Evolutionary conservation across 2,888 invertebrate genomes (phyloP), one percentile per base, ranked within the genome.

Genomic region (Ligdia adustata): DNA sequence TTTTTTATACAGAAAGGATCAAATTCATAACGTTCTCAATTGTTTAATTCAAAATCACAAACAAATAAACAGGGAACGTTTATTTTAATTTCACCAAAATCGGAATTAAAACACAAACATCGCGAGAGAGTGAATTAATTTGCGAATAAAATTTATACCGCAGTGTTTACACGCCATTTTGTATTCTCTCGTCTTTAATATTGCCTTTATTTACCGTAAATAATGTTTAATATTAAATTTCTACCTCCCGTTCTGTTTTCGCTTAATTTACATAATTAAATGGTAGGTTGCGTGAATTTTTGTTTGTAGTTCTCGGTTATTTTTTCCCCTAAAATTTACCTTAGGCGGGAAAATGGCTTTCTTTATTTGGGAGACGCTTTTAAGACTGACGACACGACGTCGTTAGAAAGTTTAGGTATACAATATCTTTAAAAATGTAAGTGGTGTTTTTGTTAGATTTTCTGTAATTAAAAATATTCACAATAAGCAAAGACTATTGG

Each of bases 311-410:
- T 46, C 16, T n/a, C 28, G 27, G 34, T 41, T 29, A 22, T 42
- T 39, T 48, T 15, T 12, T 22, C 22, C 6, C 39, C 47, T 46
- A 46, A 52, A 43, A 47, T 57, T 57, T 41, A 44, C 24, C 9
- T 34, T 37, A 51, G 43, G 39, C 27, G 31, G 37, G 15, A 11
- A 34, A 52, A 47, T 26, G 49, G 46, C 47, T 57, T 52, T 46
- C 42, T 34, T 49, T 54, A 34, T 54, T 49, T 51, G 37, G 35
- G 20, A 20, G n/a, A 3, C 16, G n/a, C 11, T 18, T 34, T 40
- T 40, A 40, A 1, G 6, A 4, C 16, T 18, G 24, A 26, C 26
- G 41, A 41, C 26, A 16, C 26, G 15, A 32, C n/a, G n/a, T n/a
- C n/a, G n/a, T n/a, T n/a, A n/a, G n/a, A n/a, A n/a, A n/a, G n/a